Evolutionary conservation across 1,140 invertebrate species (phyloP), one percentile per base, ranked within the genome.

Genomic region (Zelostemma sp.): DNA sequence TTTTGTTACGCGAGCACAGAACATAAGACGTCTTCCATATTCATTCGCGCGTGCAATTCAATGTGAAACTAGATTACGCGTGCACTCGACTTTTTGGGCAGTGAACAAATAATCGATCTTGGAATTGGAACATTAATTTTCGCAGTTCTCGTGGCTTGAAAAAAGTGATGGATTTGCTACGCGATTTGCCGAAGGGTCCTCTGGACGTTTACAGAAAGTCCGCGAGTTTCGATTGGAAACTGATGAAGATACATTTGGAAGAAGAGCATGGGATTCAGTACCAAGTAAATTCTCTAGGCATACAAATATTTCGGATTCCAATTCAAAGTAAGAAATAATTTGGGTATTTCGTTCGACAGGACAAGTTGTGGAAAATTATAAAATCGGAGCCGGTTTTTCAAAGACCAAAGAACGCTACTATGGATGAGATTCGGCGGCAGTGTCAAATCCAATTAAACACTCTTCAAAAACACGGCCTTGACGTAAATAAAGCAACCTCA

Each of bases 181-280:
- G 87, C 0, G 89, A 90, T 70, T 87, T 92, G 59, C 90, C 91
- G 1, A 79, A 75, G n/a, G 93, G 94, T 11, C 92, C 93, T 1
- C 78, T 97, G 16, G 90, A 92, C 70, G 66, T 65, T 6, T 96
- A 95, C 73, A 87, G 95, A 55, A 89, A 90, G 53, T 87, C 88
- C 64, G 91, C 93, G 0, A 89, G 90, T 1, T 97, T 97, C 79
- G 88, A 94, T 77, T 96, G 94, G 92, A 93, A 93, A 72, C 88
- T 89, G 54, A 88, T 97, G 87, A 92, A 90, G 80, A 58, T 93
- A 1, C 84, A 90, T 68, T 86, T 95, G 15, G 91, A 95, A 71
- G 91, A 87, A 31, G 83, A 87, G 41, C 85, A 87, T 6, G 78
- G 80, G 40, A 79, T 91, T n/a, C 76, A 85, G 54, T 80, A 86